These are phyloP conservation scores for Ptychoptera contaminata DNA, from an alignment of 2,888 invertebrate species.

Conservation along the genomic window DNA sequence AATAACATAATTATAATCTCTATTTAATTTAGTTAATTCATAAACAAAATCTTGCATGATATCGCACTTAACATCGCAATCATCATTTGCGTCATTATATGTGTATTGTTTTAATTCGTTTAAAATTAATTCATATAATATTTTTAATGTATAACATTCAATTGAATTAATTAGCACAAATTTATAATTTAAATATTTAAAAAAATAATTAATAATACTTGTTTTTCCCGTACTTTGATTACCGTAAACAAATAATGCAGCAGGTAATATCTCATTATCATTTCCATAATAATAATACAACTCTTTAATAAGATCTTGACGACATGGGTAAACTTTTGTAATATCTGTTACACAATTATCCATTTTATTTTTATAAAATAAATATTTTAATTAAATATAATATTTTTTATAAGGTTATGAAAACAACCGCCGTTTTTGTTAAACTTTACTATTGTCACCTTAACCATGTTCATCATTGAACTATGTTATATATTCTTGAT, in stretches of 20 bases:
- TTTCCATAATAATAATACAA: conserved; percentile 23
- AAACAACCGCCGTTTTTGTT: too few relatives aligned
- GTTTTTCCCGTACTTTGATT: conserved; percentile 73
- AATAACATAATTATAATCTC: conserved; percentile 39
- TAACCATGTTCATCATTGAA: too few relatives aligned
- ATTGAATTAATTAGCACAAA: conserved; percentile 59
- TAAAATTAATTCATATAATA: conserved; percentile 61
- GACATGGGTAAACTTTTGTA: conserved; percentile 21
- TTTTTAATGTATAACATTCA: conserved; percentile 62
- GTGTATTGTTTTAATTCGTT: conserved; percentile 35
- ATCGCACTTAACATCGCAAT: conserved; percentile 42
- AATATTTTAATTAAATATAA: too few relatives aligned
- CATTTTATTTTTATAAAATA: too few relatives aligned
- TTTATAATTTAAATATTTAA: conserved; percentile 36
- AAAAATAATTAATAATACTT: conserved; percentile 43
- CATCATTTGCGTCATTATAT: conserved; percentile 26
- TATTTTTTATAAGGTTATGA: too few relatives aligned
- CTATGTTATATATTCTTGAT: too few relatives aligned
- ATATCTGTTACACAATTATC: conserved; percentile 10
- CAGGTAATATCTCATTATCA: conserved; percentile 44
- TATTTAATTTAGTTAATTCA: conserved; percentile 25
- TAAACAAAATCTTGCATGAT: conserved; percentile 49
- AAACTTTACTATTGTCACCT: too few relatives aligned
- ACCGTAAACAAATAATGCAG: conserved; percentile 64
- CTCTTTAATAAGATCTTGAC: conserved; percentile 17